phyloP scores from a whole-genome alignment of 2,888 invertebrate species.

The Pseudococcus viburni region DNA sequence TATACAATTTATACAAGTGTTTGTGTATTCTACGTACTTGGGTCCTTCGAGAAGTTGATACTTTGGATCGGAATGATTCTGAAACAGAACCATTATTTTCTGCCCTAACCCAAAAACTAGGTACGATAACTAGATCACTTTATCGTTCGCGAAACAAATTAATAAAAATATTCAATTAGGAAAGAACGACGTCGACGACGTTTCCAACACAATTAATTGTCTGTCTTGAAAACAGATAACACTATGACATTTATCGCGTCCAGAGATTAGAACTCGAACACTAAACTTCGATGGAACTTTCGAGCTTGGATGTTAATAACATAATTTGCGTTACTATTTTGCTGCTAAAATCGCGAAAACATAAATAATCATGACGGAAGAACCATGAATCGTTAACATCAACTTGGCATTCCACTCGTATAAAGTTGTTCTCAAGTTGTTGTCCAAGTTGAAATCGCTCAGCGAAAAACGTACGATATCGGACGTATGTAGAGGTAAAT shows the following conservation, averaged over 20 bases:
- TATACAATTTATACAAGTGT: background rate
- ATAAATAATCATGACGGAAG: conserved; percentile 57
- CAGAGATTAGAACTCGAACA: background rate
- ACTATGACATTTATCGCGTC: background rate
- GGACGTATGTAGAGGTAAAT: too few relatives aligned
- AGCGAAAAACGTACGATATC: too few relatives aligned
- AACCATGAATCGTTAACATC: conserved; percentile 17
- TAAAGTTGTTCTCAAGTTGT: conserved; percentile 1
- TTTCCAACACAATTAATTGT: too few relatives aligned
- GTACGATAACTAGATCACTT: too few relatives aligned
- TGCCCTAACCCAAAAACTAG: too few relatives aligned
- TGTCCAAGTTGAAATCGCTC: too few relatives aligned
- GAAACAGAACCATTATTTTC: conserved; percentile 52
- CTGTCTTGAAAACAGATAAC: background rate
- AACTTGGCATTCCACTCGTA: conserved; percentile 14
- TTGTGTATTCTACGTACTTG: conserved; percentile 21
- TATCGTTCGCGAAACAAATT: too few relatives aligned
- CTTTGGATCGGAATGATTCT: conserved; percentile 48
- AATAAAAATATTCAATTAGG: too few relatives aligned
- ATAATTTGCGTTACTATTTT: conserved; percentile 14
- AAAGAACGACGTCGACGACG: too few relatives aligned
- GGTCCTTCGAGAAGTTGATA: conserved; percentile 56
- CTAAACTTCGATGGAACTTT: conserved; percentile 27
- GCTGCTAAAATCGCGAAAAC: background rate
- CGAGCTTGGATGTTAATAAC: conserved; percentile 1